Conservation (phyloP, 2,113 vertebrate species). For the Alethe castanea region DNA sequence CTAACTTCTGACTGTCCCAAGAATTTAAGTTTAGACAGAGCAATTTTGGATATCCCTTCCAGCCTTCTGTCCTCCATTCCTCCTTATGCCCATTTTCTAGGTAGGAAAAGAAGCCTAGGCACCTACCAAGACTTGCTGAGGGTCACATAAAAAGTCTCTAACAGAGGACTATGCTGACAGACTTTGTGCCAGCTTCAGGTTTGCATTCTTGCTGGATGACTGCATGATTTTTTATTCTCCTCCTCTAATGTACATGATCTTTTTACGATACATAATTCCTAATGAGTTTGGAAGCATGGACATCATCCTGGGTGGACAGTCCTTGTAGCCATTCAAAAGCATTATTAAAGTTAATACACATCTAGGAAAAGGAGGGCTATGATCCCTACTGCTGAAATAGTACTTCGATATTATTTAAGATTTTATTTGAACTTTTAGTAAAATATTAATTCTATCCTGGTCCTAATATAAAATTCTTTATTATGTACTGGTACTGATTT, state of each 20-base stretch:
- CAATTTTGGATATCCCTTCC: not conserved
- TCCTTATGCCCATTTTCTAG: not conserved
- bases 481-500: not conserved
- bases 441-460: slow-evolving; percentile 30
- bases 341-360: not conserved
- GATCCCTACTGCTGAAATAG: not conserved
- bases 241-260: not conserved
- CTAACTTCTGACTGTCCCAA: not conserved
- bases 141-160: not conserved
- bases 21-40: not conserved
- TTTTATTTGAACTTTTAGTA: slow-evolving; percentile 35
- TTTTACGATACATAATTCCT: not conserved
- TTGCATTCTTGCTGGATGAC: not conserved
- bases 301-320: not conserved
- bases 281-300: not conserved
- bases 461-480: slow-evolving; percentile 39
- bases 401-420: not conserved
- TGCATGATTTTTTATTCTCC: not conserved
- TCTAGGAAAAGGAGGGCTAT: not conserved
- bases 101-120: not conserved
- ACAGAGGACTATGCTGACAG: not conserved
- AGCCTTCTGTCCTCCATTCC: not conserved
- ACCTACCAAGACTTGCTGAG: not conserved
- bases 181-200: not conserved
- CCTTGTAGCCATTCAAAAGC: not conserved